A percentile compares a stretch with the other conserved stretches of the same genome.
phyloP scores from a whole-genome alignment of 2,888 invertebrate genomes.

The Meliscaeva auricollis region DNA sequence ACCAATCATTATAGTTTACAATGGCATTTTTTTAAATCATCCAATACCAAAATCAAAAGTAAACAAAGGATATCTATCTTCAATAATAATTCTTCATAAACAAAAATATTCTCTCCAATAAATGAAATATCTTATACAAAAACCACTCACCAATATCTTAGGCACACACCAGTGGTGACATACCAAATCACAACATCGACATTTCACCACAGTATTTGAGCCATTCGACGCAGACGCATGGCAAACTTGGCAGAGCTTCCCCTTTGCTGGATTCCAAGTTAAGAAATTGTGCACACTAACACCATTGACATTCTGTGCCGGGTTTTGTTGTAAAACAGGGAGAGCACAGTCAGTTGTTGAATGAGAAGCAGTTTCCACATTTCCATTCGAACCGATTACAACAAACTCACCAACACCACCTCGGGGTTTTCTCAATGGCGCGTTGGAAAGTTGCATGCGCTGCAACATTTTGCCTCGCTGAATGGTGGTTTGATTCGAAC shows the following conservation, averaged over 20 bases:
- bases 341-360: background rate
- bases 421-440: slow-evolving; percentile 29
- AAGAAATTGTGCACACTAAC: slow-evolving; percentile 68
- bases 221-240: slow-evolving; percentile 70
- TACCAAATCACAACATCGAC: slow-evolving; percentile 74
- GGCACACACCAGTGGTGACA: slow-evolving; percentile 76
- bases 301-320: background rate
- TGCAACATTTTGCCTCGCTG: slow-evolving; percentile 58
- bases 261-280: slow-evolving; percentile 72
- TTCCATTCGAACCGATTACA: slow-evolving; percentile 37
- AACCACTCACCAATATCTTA: slow-evolving; percentile 75
- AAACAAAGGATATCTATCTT: background rate
- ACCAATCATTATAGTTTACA: too few relatives aligned
- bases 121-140: slow-evolving; percentile 10
- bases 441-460: slow-evolving; percentile 37
- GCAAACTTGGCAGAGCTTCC: slow-evolving; percentile 77
- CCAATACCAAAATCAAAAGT: background rate
- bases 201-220: slow-evolving; percentile 70
- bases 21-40: background rate
- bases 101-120: background rate
- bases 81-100: background rate
- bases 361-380: slow-evolving; percentile 15
- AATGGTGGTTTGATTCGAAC: slow-evolving; percentile 70
- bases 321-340: background rate
- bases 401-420: too few relatives aligned